A percentile compares a stretch with the other conserved stretches of the same genome.
phyloP scores from a whole-genome alignment of 1,140 invertebrate genomes.

The Hylaeus anthracinus region DNA sequence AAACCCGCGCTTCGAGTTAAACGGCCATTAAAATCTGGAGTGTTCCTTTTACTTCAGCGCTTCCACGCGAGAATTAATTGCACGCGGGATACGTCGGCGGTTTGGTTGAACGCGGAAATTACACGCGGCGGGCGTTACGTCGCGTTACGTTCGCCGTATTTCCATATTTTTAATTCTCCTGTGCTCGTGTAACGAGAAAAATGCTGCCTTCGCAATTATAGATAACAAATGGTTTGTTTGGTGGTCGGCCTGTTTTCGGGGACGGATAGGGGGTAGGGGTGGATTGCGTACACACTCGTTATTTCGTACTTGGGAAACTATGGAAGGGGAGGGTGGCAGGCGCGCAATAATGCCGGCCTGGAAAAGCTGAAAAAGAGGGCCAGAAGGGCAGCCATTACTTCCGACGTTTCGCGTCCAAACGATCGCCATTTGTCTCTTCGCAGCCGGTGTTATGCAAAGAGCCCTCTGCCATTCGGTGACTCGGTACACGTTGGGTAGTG shows the following conservation, averaged over 20 bases:
- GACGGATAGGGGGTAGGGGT: background rate
- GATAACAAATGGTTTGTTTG: constrained; percentile 65
- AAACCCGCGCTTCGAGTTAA: background rate
- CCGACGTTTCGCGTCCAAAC: constrained; percentile 59
- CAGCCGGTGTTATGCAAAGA: constrained; percentile 60
- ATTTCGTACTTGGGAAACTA: constrained; percentile 31
- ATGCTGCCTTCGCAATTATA: constrained; percentile 62
- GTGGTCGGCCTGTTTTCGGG: constrained; percentile 30
- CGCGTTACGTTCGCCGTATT: constrained; percentile 36
- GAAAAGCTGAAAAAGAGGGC: constrained; percentile 66
- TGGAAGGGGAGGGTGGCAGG: constrained; percentile 19
- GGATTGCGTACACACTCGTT: constrained; percentile 1
- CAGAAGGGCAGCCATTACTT: constrained; percentile 65
- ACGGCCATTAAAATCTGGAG: background rate
- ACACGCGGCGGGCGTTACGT: constrained; percentile 15
- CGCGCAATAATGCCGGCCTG: constrained; percentile 61
- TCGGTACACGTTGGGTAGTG: constrained; percentile 47
- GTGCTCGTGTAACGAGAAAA: constrained; percentile 50
- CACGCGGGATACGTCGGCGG: constrained; percentile 2
- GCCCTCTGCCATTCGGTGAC: constrained; percentile 46
- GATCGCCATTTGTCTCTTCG: constrained; percentile 66
- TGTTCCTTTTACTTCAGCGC: background rate
- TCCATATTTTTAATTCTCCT: constrained; percentile 50
- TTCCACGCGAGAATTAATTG: constrained; percentile 17
- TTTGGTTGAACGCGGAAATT: constrained; percentile 29